Conservation (phyloP, 2,113 vertebrate species). For the Oncorhynchus nerka region DNA sequence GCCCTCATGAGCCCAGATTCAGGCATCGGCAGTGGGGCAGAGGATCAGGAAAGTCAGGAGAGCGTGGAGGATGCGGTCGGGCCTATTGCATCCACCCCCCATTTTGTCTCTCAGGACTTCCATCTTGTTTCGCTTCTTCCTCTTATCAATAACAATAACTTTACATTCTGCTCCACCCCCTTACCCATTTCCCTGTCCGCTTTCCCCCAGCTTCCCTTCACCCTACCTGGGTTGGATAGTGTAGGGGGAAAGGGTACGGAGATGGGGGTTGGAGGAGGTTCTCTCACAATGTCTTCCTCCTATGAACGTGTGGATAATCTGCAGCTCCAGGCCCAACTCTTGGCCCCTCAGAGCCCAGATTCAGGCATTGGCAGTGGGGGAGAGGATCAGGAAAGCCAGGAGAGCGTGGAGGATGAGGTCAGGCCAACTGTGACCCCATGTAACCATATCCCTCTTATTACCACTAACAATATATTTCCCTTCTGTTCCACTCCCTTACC, state of each 20-base stretch:
- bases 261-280: neutral
- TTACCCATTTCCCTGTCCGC: neutral
- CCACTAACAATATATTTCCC: conserved; percentile 8
- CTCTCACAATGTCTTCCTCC: conserved; percentile 36
- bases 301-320: conserved; percentile 50
- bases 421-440: conserved; percentile 6
- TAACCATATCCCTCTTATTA: neutral
- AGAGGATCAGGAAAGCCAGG: conserved; percentile 55
- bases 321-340: neutral
- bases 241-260: neutral
- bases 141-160: too few species aligned
- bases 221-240: neutral
- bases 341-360: conserved; percentile 55
- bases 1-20: conserved; percentile 62
- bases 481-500: neutral
- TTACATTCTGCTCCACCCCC: neutral
- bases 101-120: neutral
- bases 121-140: too few species aligned
- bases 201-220: neutral
- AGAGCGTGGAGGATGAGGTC: conserved; percentile 45
- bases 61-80: conserved; percentile 33
- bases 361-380: conserved; percentile 47
- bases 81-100: neutral
- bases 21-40: conserved; percentile 38
- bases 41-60: conserved; percentile 56